Evolutionary conservation across 1,140 invertebrate species (phyloP).

Genomic region (Drosophila willistoni): DNA sequence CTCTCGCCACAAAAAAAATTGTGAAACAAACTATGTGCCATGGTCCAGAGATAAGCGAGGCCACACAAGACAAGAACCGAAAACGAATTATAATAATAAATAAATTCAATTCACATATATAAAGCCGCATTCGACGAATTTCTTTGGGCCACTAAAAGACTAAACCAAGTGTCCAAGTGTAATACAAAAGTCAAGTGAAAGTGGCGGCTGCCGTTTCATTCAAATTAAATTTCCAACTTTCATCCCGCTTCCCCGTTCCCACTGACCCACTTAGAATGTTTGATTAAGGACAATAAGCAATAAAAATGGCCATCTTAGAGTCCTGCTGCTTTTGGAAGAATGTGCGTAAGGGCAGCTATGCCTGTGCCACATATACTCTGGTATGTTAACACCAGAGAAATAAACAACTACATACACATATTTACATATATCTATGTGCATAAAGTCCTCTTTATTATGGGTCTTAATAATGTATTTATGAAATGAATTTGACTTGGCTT

Average conservation of each 20-base stretch:
- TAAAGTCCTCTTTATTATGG: not conserved
- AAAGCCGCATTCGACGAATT: slow-evolving; percentile 33
- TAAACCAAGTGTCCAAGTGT: slow-evolving; percentile 37
- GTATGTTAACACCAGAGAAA: slow-evolving; percentile 84
- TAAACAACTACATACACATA: too few species aligned
- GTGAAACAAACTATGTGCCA: slow-evolving; percentile 64
- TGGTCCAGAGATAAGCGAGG: slow-evolving; percentile 41
- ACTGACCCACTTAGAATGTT: slow-evolving; percentile 31
- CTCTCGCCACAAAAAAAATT: slow-evolving; percentile 46
- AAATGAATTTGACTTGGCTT: not conserved
- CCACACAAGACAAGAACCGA: slow-evolving; percentile 18
- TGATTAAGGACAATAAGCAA: slow-evolving; percentile 43
- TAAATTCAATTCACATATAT: slow-evolving; percentile 26
- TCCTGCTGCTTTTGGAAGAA: slow-evolving; percentile 93
- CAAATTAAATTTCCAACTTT: slow-evolving; percentile 13
- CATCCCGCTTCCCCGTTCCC: not conserved
- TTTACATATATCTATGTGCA: too few species aligned
- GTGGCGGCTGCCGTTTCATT: slow-evolving; percentile 65
- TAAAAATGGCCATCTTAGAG: slow-evolving; percentile 88
- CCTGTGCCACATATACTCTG: slow-evolving; percentile 89
- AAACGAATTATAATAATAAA: slow-evolving; percentile 23
- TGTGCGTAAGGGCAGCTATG: slow-evolving; percentile 90
- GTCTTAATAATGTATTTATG: slow-evolving; percentile 5
- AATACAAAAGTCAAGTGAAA: slow-evolving; percentile 66
- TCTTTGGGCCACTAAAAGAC: slow-evolving; percentile 41